These are phyloP conservation scores for Nothocercus nigrocapillus DNA, from an alignment of 2,113 vertebrate species.

Conservation along the genomic window DNA sequence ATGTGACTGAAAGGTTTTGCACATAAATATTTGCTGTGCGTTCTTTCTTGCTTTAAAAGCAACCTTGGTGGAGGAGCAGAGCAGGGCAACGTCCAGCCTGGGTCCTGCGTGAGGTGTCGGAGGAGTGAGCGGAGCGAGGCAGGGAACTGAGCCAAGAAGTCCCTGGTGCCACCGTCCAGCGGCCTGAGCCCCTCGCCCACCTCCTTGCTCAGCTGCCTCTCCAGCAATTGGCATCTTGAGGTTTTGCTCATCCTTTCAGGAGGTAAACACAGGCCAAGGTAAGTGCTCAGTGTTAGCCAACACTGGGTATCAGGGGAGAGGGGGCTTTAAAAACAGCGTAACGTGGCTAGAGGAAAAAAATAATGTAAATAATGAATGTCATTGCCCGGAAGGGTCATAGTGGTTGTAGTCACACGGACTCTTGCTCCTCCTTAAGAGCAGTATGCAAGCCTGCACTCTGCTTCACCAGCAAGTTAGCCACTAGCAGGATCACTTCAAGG, in stretches of 20 bases:
- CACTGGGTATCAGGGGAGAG: neutral
- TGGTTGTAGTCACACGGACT: neutral
- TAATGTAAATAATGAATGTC: neutral
- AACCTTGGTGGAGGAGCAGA: neutral
- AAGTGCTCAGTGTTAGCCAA: neutral
- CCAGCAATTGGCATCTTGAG: neutral
- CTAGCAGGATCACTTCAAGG: neutral
- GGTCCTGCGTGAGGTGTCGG: neutral
- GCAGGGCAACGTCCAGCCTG: neutral
- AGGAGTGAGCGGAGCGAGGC: neutral
- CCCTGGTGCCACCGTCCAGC: neutral
- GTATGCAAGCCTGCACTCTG: neutral
- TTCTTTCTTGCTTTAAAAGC: neutral
- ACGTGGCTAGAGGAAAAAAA: neutral
- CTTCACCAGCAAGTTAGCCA: neutral
- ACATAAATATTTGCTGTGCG: neutral
- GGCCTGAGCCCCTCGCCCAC: neutral
- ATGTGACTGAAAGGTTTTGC: neutral
- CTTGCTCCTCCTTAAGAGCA: no score
- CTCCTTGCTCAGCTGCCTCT: neutral
- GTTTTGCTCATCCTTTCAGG: neutral
- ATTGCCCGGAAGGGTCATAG: neutral
- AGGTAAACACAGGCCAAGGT: neutral
- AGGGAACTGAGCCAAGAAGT: neutral
- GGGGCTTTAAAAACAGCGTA: neutral